These are phyloP conservation scores for Allobates femoralis DNA, from an alignment of 2,797 vertebrate genomes.

Conservation along the genomic window DNA sequence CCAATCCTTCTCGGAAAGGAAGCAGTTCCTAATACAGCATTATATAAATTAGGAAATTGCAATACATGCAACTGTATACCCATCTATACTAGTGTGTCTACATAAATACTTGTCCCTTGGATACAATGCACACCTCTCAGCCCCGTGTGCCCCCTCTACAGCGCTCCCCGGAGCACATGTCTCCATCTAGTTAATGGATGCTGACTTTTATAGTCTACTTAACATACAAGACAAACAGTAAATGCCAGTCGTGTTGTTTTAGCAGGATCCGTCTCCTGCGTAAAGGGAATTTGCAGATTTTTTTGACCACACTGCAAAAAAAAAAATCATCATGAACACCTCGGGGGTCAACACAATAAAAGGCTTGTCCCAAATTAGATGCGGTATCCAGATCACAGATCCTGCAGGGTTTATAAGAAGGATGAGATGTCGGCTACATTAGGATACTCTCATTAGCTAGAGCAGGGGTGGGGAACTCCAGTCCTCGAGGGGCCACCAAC, in stretches of 20 bases:
- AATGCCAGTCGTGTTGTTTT: neutral
- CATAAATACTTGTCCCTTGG: neutral
- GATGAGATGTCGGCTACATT: too few relatives aligned
- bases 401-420: neutral
- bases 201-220: neutral
- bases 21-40: too few relatives aligned
- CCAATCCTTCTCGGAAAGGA: too few relatives aligned
- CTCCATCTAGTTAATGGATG: neutral
- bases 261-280: neutral
- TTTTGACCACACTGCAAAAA: slow-evolving; percentile 5
- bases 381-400: neutral
- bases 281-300: slow-evolving; percentile 1
- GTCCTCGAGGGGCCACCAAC: too few relatives aligned
- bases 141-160: neutral
- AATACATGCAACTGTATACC: too few relatives aligned
- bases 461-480: too few relatives aligned
- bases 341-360: neutral
- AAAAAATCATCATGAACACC: too few relatives aligned
- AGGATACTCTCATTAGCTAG: too few relatives aligned
- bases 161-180: neutral
- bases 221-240: slow-evolving; percentile 19
- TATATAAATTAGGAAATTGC: too few relatives aligned
- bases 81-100: too few relatives aligned
- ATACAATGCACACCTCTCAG: neutral
- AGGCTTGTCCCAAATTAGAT: neutral